A percentile compares a stretch with the other conserved stretches of the same genome.
Evolutionary conservation across 2,797 vertebrate genomes (phyloP).

Genomic region (Varecia variegata): DNA sequence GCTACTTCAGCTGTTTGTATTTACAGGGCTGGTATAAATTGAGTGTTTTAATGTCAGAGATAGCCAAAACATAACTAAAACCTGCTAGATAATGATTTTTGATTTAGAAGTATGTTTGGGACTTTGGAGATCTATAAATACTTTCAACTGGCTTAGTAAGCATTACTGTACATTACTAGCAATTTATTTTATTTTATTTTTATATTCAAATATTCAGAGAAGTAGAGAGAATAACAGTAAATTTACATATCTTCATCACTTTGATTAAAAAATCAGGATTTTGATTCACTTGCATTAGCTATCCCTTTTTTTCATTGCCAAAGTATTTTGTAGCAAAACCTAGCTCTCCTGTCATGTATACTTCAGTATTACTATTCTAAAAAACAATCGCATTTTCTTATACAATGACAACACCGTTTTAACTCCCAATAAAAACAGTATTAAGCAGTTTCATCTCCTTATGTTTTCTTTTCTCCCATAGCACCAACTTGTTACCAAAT

Average conservation of each 20-base stretch:
- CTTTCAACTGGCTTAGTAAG: background rate
- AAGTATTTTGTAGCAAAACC: background rate
- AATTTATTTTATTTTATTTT: background rate
- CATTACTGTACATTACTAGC: background rate
- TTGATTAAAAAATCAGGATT: background rate
- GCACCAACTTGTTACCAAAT: background rate
- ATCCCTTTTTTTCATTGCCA: background rate
- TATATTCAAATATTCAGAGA: background rate
- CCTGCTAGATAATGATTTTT: background rate
- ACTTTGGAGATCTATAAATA: background rate
- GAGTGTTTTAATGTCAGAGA: background rate
- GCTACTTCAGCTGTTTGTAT: background rate
- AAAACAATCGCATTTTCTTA: background rate
- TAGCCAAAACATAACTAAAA: background rate
- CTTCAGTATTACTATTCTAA: background rate
- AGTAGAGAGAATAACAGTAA: background rate
- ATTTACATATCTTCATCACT: background rate
- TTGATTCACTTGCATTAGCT: background rate
- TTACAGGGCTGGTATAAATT: background rate
- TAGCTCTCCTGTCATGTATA: background rate
- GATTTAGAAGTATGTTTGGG: background rate
- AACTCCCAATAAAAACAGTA: background rate
- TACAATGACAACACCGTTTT: background rate
- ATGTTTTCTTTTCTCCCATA: background rate
- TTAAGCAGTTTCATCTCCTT: background rate